These are phyloP conservation scores for Pantherophis guttatus DNA, from an alignment of 2,113 vertebrate genomes.

Conservation along the genomic window DNA sequence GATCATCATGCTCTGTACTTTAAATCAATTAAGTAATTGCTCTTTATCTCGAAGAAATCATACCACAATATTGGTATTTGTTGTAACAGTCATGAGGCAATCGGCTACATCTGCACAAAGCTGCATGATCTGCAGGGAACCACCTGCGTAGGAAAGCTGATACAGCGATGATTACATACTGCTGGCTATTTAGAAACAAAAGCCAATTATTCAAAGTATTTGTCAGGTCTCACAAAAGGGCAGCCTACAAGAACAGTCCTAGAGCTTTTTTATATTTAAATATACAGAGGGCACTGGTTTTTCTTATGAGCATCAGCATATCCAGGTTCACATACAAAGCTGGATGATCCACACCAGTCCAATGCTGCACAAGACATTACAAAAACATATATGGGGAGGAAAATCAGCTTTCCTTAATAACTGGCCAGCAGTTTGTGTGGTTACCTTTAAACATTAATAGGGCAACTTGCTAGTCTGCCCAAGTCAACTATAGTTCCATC, in stretches of 20 bases:
- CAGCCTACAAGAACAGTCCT: not conserved
- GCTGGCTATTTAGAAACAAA: slow-evolving; percentile 25
- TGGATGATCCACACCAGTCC: fast-evolving
- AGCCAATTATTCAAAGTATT: slow-evolving; percentile 46
- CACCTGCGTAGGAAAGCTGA: not conserved
- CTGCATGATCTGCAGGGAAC: not conserved
- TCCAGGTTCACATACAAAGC: not conserved
- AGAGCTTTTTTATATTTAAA: slow-evolving; percentile 27
- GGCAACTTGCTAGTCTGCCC: not conserved
- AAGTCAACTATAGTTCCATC: slow-evolving; percentile 53
- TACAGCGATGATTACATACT: not conserved
- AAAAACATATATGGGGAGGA: slow-evolving; percentile 4
- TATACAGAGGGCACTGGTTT: not conserved
- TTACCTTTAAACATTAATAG: not conserved
- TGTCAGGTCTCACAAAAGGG: slow-evolving; percentile 37
- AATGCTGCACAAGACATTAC: not conserved
- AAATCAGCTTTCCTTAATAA: not conserved
- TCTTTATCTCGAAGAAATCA: not conserved
- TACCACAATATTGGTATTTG: slow-evolving; percentile 6
- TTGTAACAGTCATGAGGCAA: slow-evolving; percentile 23
- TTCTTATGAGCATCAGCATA: not conserved
- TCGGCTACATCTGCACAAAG: not conserved
- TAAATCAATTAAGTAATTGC: not conserved
- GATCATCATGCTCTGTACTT: slow-evolving; percentile 39
- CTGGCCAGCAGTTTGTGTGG: not conserved